A percentile compares a stretch with the other conserved stretches of the same genome.
These are phyloP conservation scores for Blastobasis lacticolella DNA, from an alignment of 2,888 invertebrate genomes.

Conservation along the genomic window DNA sequence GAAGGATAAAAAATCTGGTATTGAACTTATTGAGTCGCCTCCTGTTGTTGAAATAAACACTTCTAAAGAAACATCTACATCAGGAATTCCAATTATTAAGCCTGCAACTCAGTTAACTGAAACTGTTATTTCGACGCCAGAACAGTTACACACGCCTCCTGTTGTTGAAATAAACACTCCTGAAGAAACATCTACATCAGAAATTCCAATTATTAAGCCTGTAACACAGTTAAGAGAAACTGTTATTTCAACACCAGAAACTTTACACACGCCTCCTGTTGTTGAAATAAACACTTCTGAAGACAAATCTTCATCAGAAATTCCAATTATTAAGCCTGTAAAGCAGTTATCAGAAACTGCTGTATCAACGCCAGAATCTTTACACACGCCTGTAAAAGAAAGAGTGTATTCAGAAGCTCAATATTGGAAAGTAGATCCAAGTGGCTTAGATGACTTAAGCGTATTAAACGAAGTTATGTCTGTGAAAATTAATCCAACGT, in stretches of 20 bases:
- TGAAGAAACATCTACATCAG: slow-evolving; percentile 19
- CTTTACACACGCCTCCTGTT: too few relatives aligned
- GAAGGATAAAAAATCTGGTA: slow-evolving; percentile 35
- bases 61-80: slow-evolving; percentile 22
- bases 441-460: slow-evolving; percentile 28
- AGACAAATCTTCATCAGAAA: slow-evolving; percentile 16
- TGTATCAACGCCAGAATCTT: slow-evolving; percentile 51
- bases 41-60: slow-evolving; percentile 20
- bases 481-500: slow-evolving; percentile 20
- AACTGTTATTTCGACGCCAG: too few relatives aligned
- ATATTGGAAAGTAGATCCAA: slow-evolving; percentile 58
- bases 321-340: not conserved
- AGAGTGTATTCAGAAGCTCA: slow-evolving; percentile 60
- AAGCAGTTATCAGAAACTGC: slow-evolving; percentile 24
- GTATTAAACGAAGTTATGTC: slow-evolving; percentile 39
- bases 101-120: too few relatives aligned
- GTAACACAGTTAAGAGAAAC: too few relatives aligned
- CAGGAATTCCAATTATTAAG: slow-evolving; percentile 1
- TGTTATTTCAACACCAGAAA: too few relatives aligned
- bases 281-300: slow-evolving; percentile 21
- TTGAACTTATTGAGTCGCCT: slow-evolving; percentile 19
- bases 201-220: not conserved
- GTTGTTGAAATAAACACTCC: slow-evolving; percentile 18
- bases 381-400: slow-evolving; percentile 61
- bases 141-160: too few relatives aligned